phyloP scores from a whole-genome alignment of 2,797 vertebrate genomes.

The Trichosurus vulpecula region DNA sequence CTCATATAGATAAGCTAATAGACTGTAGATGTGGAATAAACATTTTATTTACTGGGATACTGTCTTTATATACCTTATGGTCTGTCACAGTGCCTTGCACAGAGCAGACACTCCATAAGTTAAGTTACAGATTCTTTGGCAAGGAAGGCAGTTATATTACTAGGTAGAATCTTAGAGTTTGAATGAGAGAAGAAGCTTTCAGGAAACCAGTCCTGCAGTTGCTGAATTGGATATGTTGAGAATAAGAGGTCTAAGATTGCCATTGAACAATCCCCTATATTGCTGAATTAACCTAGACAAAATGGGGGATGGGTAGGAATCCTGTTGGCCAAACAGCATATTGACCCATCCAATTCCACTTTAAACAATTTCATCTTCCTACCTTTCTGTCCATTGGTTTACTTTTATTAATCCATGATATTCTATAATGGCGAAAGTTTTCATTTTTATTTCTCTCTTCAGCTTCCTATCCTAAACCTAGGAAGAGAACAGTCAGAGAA shows the following conservation, averaged over 20 bases:
- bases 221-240: background rate
- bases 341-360: background rate
- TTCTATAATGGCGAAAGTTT: background rate
- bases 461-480: background rate
- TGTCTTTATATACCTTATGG: background rate
- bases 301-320: background rate
- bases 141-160: background rate
- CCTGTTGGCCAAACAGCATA: background rate
- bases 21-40: constrained; percentile 11
- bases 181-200: constrained; percentile 17
- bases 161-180: background rate
- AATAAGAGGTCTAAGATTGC: background rate
- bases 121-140: background rate
- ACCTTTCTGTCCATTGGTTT: background rate
- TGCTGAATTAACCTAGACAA: background rate
- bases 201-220: background rate
- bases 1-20: background rate
- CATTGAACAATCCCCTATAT: rapidly evolving
- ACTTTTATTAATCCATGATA: background rate
- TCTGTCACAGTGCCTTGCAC: background rate
- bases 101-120: background rate
- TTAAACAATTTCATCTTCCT: background rate
- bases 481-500: background rate
- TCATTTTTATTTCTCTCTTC: background rate
- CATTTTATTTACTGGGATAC: background rate